Evolutionary conservation across 2,797 vertebrate species (phyloP).

Genomic region (Muscicapa comitata): DNA sequence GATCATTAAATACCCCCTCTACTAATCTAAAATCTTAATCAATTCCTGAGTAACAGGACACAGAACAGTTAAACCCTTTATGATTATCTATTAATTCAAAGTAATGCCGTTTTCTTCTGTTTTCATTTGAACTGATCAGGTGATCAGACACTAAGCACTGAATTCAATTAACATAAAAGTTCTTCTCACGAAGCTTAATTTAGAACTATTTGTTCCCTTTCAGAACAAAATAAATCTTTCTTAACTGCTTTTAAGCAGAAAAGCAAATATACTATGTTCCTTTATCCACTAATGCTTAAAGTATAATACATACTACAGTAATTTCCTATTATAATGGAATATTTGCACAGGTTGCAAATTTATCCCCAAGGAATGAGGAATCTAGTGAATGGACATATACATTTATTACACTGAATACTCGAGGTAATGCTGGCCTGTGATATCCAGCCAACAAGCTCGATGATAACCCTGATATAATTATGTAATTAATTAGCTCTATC

Average conservation of each 20-base stretch:
- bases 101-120: constrained; percentile 12
- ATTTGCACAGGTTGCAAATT: constrained; percentile 20
- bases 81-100: constrained; percentile 39
- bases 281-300: background rate
- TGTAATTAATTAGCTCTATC: constrained; percentile 61
- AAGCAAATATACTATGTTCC: constrained; percentile 8
- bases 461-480: constrained; percentile 24
- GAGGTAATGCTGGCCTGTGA: constrained; percentile 11
- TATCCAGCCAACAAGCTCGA: constrained; percentile 15
- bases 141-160: constrained; percentile 1
- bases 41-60: background rate
- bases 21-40: background rate
- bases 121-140: constrained; percentile 26
- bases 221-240: constrained; percentile 1
- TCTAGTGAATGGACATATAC: background rate
- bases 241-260: constrained; percentile 23
- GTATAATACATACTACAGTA: background rate
- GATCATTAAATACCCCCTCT: background rate
- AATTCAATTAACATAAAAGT: constrained; percentile 32
- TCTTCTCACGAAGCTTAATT: background rate
- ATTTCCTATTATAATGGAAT: constrained; percentile 40
- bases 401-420: background rate
- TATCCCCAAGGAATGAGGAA: constrained; percentile 24
- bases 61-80: constrained; percentile 36
- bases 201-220: constrained; percentile 26